phyloP scores from a whole-genome alignment of 2,888 invertebrate species.

The Aphrophora alni region DNA sequence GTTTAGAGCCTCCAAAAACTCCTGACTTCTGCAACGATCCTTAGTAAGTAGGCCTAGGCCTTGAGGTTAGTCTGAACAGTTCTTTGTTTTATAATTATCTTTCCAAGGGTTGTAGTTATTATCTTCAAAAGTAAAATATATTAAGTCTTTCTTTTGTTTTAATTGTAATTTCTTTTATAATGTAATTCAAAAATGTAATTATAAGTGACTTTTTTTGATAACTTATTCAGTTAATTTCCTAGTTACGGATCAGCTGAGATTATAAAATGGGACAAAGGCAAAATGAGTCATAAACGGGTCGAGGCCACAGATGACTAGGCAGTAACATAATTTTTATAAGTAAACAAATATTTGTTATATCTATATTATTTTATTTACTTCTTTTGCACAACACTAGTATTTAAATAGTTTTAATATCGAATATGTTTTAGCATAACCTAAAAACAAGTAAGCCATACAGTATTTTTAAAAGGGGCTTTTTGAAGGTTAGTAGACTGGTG shows the following conservation, averaged over 20 bases:
- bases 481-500: too few relatives aligned
- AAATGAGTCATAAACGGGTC: conserved; percentile 6
- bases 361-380: too few relatives aligned
- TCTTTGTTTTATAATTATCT: conserved; percentile 1
- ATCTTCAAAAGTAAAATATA: conserved; percentile 9
- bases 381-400: too few relatives aligned
- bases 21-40: conserved; percentile 94
- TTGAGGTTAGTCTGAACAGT: conserved; percentile 32
- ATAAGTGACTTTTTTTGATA: neutral
- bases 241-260: neutral
- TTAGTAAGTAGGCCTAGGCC: conserved; percentile 73
- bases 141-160: too few relatives aligned
- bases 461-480: too few relatives aligned
- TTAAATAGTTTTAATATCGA: too few relatives aligned
- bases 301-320: neutral
- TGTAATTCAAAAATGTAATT: neutral
- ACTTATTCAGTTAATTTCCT: neutral
- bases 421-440: too few relatives aligned
- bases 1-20: conserved; percentile 87
- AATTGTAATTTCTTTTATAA: neutral
- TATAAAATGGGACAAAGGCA: neutral
- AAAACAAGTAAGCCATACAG: too few relatives aligned
- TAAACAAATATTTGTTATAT: neutral
- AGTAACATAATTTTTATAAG: neutral
- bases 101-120: neutral